Evolutionary conservation across 2,113 vertebrate species (phyloP).

Genomic region (Sminthopsis crassicaudata): DNA sequence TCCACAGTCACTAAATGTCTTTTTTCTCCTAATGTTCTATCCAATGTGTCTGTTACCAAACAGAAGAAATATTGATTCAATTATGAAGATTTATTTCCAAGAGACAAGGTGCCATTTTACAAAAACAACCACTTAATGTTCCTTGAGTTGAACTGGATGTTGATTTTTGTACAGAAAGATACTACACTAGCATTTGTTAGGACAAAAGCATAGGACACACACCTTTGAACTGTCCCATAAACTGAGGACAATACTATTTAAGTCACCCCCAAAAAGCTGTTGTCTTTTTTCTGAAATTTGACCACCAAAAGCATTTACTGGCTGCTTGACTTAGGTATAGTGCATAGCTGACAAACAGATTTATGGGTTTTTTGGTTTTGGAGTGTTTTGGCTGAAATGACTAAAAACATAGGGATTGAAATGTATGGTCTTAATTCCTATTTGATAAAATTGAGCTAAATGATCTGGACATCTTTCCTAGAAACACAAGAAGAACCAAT

Average conservation of each 20-base stretch:
- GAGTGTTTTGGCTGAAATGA: background rate
- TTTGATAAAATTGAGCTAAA: constrained; percentile 11
- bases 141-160: background rate
- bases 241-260: background rate
- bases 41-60: constrained; percentile 87
- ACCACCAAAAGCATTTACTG: background rate
- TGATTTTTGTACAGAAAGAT: background rate
- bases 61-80: constrained; percentile 38
- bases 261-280: background rate
- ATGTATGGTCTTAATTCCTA: constrained; percentile 2
- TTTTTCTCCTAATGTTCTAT: constrained; percentile 91
- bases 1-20: constrained; percentile 88
- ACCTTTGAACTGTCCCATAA: background rate
- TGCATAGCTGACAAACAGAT: background rate
- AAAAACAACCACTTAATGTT: background rate
- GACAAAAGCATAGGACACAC: background rate
- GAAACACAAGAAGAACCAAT: background rate
- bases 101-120: background rate
- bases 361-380: background rate
- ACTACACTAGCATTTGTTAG: background rate
- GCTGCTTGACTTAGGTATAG: background rate
- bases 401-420: background rate
- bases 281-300: background rate
- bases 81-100: background rate
- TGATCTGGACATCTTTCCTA: background rate